Evolutionary conservation across 1,140 invertebrate species (phyloP).

Genomic region (Coenobita brevimanus): DNA sequence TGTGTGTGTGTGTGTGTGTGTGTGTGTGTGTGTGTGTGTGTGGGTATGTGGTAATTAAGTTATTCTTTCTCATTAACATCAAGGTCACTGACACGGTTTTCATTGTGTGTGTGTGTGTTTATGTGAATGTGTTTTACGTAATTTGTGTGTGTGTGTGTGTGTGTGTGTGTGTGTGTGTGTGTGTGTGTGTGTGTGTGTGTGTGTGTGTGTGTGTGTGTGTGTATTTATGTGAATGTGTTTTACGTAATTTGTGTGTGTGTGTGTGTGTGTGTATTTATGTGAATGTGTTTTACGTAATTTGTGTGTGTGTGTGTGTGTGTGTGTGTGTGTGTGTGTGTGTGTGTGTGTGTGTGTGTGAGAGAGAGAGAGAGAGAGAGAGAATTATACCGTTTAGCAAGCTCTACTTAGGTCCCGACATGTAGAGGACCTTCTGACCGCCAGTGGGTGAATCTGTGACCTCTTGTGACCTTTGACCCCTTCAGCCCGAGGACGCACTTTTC

Average conservation of each 20-base stretch:
- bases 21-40: slow-evolving; percentile 8
- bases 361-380: no score
- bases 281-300: not conserved
- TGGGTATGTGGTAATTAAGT: not conserved
- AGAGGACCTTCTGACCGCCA: no score
- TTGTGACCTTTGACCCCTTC: no score
- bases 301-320: slow-evolving; percentile 6
- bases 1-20: slow-evolving; percentile 23
- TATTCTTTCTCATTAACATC: no score
- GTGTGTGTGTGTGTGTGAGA: slow-evolving; percentile 17
- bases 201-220: slow-evolving; percentile 9
- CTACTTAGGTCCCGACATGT: no score
- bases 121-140: no score
- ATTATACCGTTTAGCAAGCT: no score
- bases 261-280: not conserved
- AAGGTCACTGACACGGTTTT: no score
- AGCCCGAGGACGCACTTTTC: no score
- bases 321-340: slow-evolving; percentile 22
- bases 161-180: slow-evolving; percentile 22
- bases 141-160: no score
- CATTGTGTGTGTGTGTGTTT: no score
- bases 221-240: not conserved
- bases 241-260: not conserved
- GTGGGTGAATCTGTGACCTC: no score
- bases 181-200: slow-evolving; percentile 22